Percentiles rank a stretch among this genome's conserved stretches.
These are phyloP conservation scores for Malurus alboscapulatus DNA, from an alignment of 2,113 vertebrate species.

Conservation along the genomic window DNA sequence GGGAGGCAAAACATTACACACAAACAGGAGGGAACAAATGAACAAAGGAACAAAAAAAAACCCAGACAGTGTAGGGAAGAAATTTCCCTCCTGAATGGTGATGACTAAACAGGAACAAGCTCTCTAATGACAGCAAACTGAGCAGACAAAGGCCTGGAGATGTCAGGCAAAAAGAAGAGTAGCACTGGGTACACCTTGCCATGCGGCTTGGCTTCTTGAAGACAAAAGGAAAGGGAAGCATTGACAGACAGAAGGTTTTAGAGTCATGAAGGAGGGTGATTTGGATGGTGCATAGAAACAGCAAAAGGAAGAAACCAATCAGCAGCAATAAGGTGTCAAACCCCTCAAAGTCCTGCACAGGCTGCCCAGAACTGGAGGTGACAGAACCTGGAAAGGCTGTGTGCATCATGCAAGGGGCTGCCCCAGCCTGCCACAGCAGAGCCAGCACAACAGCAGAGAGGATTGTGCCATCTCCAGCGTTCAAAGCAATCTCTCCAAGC, in stretches of 20 bases:
- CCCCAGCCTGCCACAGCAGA: not conserved
- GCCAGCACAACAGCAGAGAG: not conserved
- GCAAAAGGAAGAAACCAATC: not conserved
- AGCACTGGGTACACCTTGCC: not conserved
- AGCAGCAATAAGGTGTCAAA: not conserved
- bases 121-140: not conserved
- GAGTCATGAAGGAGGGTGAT: not conserved
- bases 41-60: not conserved
- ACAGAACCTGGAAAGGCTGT: not conserved
- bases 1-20: not conserved
- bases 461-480: not conserved
- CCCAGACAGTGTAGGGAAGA: not conserved
- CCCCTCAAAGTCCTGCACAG: not conserved
- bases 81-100: not conserved
- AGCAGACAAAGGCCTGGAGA: not conserved
- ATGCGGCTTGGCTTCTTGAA: not conserved
- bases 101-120: not conserved
- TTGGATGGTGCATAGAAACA: not conserved
- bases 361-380: not conserved
- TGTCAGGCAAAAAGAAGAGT: not conserved
- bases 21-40: not conserved
- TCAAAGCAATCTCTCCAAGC: constrained; percentile 12
- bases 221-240: not conserved
- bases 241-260: not conserved
- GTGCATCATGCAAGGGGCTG: not conserved